These are phyloP conservation scores for Siniperca knerii DNA, from an alignment of 2,113 vertebrate species.

Conservation along the genomic window DNA sequence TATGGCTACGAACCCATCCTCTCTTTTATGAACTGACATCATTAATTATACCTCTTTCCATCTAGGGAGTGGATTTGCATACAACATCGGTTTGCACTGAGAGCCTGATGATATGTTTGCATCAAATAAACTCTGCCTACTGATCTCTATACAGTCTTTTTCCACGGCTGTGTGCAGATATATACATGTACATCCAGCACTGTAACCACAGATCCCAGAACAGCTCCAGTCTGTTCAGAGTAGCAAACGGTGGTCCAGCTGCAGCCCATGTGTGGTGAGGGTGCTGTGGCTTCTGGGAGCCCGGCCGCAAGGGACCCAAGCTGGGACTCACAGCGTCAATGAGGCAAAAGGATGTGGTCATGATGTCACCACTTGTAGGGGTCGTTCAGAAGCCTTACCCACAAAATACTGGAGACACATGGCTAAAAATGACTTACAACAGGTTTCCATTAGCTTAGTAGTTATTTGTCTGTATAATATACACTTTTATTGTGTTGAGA, in stretches of 20 bases:
- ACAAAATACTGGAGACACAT: slow-evolving; percentile 77
- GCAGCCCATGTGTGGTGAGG: slow-evolving; percentile 84
- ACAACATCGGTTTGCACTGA: slow-evolving; percentile 77
- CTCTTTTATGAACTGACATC: slow-evolving; percentile 80
- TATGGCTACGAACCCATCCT: slow-evolving; percentile 72
- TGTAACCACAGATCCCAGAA: slow-evolving; percentile 72
- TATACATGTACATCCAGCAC: slow-evolving; percentile 73
- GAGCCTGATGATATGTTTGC: slow-evolving; percentile 84
- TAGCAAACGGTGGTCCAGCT: slow-evolving; percentile 85
- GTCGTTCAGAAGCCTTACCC: slow-evolving; percentile 79
- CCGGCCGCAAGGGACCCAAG: slow-evolving; percentile 77
- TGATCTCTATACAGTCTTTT: slow-evolving; percentile 83
- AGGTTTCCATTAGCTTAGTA: slow-evolving; percentile 74
- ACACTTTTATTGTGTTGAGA: slow-evolving; percentile 63
- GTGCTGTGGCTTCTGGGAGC: slow-evolving; percentile 81
- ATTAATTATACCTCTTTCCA: slow-evolving; percentile 82
- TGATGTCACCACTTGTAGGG: slow-evolving; percentile 83
- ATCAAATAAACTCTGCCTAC: slow-evolving; percentile 83
- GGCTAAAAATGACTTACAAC: slow-evolving; percentile 78
- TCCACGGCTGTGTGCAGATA: slow-evolving; percentile 72
- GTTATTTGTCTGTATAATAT: slow-evolving; percentile 68
- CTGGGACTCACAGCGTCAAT: slow-evolving; percentile 68
- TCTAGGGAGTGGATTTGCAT: slow-evolving; percentile 83
- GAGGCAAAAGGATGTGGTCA: slow-evolving; percentile 84
- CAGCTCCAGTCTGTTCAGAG: slow-evolving; percentile 69